These are phyloP conservation scores for Muricea muricata DNA, from an alignment of 92 coral and sea anemone genomes.

Conservation along the genomic window DNA sequence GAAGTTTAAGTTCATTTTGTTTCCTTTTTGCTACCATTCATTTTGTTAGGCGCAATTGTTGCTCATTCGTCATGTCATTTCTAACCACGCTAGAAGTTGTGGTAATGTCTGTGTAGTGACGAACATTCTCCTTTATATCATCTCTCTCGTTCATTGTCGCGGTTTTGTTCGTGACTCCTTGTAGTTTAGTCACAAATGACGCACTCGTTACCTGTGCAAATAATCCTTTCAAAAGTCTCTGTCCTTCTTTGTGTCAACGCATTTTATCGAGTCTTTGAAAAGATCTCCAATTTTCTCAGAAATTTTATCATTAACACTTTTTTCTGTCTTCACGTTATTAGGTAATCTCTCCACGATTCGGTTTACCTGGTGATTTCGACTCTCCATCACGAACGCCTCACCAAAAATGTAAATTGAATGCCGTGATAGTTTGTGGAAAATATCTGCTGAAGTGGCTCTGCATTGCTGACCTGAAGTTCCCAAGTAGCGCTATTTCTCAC, in stretches of 20 bases:
- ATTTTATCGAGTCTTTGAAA: constrained; percentile 21
- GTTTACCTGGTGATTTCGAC: constrained; percentile 12
- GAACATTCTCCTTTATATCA: constrained; percentile 19
- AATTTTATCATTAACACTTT: too few relatives aligned
- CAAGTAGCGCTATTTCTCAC: background rate
- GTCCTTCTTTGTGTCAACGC: constrained; percentile 55
- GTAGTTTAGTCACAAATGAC: constrained; percentile 46
- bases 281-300: constrained; percentile 26
- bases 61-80: constrained; percentile 65
- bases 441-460: background rate
- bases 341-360: background rate
- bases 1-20: constrained; percentile 50
- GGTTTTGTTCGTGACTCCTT: constrained; percentile 39
- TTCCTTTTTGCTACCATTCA: constrained; percentile 51
- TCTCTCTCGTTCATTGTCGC: constrained; percentile 43
- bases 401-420: constrained; percentile 28
- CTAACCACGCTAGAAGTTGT: constrained; percentile 55
- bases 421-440: background rate
- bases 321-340: too few relatives aligned
- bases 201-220: constrained; percentile 49
- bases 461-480: background rate
- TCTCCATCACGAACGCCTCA: constrained; percentile 14
- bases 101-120: constrained; percentile 14
- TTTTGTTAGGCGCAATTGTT: constrained; percentile 31
- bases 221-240: constrained; percentile 41